Evolutionary conservation across 2,113 vertebrate species (phyloP).

Genomic region (Triplophysa siluroides): DNA sequence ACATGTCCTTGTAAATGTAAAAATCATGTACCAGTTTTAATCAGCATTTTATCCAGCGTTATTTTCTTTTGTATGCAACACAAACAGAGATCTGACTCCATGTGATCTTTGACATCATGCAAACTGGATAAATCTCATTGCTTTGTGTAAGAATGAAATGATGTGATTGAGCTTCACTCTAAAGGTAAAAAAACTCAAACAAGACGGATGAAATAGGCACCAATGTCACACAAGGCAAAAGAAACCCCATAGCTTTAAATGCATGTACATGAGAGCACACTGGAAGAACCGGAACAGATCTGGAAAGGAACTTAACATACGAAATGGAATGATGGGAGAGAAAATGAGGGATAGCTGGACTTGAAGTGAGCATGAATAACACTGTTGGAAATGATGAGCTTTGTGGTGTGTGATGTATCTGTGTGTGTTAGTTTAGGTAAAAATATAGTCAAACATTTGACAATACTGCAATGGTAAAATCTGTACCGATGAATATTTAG

Average conservation of each 20-base stretch:
- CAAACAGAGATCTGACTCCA: neutral
- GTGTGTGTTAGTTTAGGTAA: neutral
- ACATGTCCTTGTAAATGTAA: constrained; percentile 16
- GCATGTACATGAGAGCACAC: neutral
- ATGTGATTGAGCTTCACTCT: neutral
- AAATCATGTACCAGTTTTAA: neutral
- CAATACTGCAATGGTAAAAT: no score
- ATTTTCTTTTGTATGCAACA: neutral
- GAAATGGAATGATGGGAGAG: neutral
- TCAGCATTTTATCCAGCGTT: neutral
- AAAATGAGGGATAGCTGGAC: neutral
- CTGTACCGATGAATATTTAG: no score
- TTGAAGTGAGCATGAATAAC: neutral
- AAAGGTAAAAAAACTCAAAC: neutral
- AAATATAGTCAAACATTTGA: no score
- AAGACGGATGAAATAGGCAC: neutral
- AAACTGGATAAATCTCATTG: neutral
- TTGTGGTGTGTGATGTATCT: neutral
- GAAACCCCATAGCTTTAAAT: neutral
- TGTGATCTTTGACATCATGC: neutral
- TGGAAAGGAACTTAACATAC: neutral
- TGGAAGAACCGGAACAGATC: neutral
- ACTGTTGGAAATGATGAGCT: neutral
- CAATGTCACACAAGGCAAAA: neutral
- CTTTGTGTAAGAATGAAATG: neutral